Evolutionary conservation across 2,797 vertebrate species (phyloP).

Genomic region (Serranus cabrilla): DNA sequence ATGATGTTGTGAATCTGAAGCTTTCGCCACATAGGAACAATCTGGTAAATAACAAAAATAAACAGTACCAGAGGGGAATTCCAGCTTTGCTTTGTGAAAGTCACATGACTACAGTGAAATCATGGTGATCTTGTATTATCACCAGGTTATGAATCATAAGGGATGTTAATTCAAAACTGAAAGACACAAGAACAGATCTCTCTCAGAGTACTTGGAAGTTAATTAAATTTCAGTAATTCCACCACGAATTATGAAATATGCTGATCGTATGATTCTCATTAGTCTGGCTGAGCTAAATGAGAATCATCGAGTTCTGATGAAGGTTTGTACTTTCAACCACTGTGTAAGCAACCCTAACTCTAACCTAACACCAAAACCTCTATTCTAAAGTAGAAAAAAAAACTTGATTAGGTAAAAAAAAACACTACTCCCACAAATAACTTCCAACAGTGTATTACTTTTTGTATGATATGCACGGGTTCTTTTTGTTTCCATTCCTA

Average conservation of each 20-base stretch:
- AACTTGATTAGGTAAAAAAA: too few relatives aligned
- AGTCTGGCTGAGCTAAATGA: neutral
- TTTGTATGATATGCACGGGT: too few relatives aligned
- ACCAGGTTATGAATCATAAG: conserved; percentile 50
- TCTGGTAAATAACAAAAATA: conserved; percentile 21
- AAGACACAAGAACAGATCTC: conserved; percentile 2
- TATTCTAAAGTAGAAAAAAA: too few relatives aligned
- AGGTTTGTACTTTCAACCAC: too few relatives aligned
- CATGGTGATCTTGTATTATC: conserved; percentile 28
- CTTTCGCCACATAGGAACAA: conserved; percentile 25
- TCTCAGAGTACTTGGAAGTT: neutral
- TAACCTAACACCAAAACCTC: too few relatives aligned
- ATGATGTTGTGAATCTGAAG: conserved; percentile 24
- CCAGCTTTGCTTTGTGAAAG: conserved; percentile 20
- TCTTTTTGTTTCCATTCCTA: neutral
- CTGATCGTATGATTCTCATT: conserved; percentile 46
- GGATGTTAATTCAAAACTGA: conserved; percentile 15
- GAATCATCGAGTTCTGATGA: too few relatives aligned
- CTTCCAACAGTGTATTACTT: too few relatives aligned
- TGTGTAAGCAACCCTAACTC: too few relatives aligned
- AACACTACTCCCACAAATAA: too few relatives aligned
- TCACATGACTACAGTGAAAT: conserved; percentile 39
- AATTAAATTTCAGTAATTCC: conserved; percentile 47
- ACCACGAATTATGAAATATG: conserved; percentile 38
- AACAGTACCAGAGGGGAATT: conserved; percentile 30